Evolutionary conservation across 2,797 vertebrate genomes (phyloP), one percentile per base, ranked within the genome.

Genomic region (Lycodopsis pacificus): DNA sequence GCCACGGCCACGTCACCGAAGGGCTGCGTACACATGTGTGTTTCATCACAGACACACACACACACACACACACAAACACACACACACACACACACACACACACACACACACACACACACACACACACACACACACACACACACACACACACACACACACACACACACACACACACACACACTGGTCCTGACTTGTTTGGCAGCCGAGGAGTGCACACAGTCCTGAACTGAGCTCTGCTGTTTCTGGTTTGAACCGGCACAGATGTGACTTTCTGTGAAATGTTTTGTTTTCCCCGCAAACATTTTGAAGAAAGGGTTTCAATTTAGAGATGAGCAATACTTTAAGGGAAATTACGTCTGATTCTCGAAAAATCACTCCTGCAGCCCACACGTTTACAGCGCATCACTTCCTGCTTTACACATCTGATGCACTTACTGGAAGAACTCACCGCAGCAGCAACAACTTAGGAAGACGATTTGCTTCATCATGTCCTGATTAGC

Each of bases 391-490:
- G 11, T 12, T 63, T 40, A 62, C 73, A 58, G 53, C 75, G 80
- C 83, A 79, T 81, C 79, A 38, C 81, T 87, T 86, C 82, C 80
- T 82, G 76, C 34, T 49, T 54, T 34, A 19, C 61, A 53, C 25
- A 15, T 44, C n/a, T 22, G 48, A 65, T 40, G 71, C 14, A 1
- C 25, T 90, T 86, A 82, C 86, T 82, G 85, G 77, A 87, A 87
- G 66, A n/a, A 15, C 27, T 30, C 30, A 56, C 84, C 85, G 65
- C 76, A 77, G 65, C 61, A 32, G 59, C 44, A 19, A 5, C 3
- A 15, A 11, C 67, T 30, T 5, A 30, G 44, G 0, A 12, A 22
- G 10, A 30, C 4, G 2, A 69, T 19, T 3, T 14, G 20, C 42
- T 71, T 56, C 4, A 25, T 53, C 48, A 64, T 19, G 25, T 42